Evolutionary conservation across 1,140 invertebrate genomes (phyloP).

Genomic region (Chionoecetes opilio): DNA sequence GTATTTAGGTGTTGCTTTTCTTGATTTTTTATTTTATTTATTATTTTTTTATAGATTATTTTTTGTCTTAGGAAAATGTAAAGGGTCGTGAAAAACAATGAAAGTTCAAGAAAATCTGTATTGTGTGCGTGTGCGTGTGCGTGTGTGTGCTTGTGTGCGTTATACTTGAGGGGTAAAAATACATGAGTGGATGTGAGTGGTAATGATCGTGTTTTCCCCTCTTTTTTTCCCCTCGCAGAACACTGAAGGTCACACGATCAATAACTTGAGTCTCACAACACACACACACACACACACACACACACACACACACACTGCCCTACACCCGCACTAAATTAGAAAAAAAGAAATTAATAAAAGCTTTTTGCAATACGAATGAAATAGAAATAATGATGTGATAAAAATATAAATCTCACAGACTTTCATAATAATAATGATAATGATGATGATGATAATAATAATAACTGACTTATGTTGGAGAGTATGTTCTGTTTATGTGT

Average conservation of each 20-base stretch:
- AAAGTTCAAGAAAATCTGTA: background rate
- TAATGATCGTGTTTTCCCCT: background rate
- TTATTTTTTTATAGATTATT: too few species aligned
- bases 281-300: constrained; percentile 41
- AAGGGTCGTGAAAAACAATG: too few species aligned
- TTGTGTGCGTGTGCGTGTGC: constrained; percentile 42
- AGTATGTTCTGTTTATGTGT: background rate
- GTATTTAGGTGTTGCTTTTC: too few species aligned
- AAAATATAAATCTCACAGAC: too few species aligned
- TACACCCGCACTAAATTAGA: constrained; percentile 11
- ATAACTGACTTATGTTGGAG: too few species aligned
- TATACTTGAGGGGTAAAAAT: too few species aligned
- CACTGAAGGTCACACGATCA: background rate
- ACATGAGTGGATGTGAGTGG: constrained; percentile 56
- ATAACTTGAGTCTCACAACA: too few species aligned
- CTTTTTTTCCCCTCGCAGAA: background rate
- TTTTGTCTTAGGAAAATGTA: too few species aligned
- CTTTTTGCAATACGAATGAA: background rate
- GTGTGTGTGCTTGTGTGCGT: constrained; percentile 56
- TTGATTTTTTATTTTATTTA: too few species aligned
- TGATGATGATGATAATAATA: too few species aligned
- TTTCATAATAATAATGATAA: background rate
- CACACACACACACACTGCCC: constrained; percentile 43
- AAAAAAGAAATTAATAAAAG: too few species aligned
- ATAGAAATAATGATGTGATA: background rate